phyloP scores from a whole-genome alignment of 2,113 vertebrate genomes.

The Felis chaus region DNA sequence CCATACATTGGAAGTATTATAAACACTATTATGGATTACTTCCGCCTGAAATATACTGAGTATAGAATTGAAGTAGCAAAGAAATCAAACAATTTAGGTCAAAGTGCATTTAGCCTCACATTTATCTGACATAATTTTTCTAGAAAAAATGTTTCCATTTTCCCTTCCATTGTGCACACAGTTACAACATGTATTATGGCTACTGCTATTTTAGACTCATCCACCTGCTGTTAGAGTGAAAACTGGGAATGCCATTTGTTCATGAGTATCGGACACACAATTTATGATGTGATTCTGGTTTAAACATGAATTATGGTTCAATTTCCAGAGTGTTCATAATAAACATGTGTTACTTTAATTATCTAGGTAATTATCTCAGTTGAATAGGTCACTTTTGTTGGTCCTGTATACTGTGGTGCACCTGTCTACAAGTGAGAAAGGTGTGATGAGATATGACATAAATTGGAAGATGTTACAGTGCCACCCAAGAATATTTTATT shows the following conservation, averaged over 20 bases:
- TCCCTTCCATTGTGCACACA: not conserved
- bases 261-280: not conserved
- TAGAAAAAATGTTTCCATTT: not conserved
- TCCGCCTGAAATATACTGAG: not conserved
- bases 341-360: conserved; percentile 24
- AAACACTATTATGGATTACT: not conserved
- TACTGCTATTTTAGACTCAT: not conserved
- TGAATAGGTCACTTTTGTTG: not conserved
- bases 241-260: not conserved
- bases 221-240: not conserved
- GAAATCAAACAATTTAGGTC: not conserved
- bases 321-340: not conserved
- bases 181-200: not conserved
- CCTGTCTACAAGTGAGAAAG: not conserved
- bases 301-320: not conserved
- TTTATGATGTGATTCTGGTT: conserved; percentile 25
- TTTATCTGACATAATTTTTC: not conserved
- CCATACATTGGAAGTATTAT: not conserved
- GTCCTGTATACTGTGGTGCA: not conserved
- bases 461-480: not conserved
- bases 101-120: not conserved
- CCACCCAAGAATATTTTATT: not conserved
- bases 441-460: not conserved
- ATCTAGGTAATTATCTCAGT: not conserved
- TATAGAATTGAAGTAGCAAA: not conserved